These are phyloP conservation scores for Amphibalanus amphitrite DNA, from an alignment of 1,140 invertebrate genomes.

Conservation along the genomic window DNA sequence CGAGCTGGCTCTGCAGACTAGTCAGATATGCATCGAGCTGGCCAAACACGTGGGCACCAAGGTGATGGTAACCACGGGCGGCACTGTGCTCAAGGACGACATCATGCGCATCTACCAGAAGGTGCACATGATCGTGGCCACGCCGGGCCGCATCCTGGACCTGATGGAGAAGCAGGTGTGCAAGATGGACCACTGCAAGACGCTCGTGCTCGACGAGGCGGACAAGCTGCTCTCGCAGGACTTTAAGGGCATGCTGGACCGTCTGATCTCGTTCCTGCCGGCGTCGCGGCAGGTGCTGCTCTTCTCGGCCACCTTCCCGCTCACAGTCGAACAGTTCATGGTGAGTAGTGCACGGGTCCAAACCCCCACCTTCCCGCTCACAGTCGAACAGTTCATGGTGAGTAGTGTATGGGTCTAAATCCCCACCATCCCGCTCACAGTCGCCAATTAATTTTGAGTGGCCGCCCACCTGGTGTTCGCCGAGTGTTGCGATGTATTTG, in stretches of 20 bases:
- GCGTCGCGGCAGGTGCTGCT: constrained; percentile 90
- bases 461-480: background rate
- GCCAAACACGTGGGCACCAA: constrained; percentile 88
- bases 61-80: constrained; percentile 98
- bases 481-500: too few species aligned
- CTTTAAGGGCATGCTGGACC: constrained; percentile 97
- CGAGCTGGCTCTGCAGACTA: constrained; percentile 97
- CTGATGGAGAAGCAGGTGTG: constrained; percentile 98
- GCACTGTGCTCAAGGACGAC: constrained; percentile 77
- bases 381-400: too few species aligned
- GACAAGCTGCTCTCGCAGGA: constrained; percentile 97
- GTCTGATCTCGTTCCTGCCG: constrained; percentile 85
- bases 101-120: constrained; percentile 99
- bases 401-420: too few species aligned
- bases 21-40: constrained; percentile 97
- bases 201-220: constrained; percentile 95
- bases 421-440: constrained; percentile 96
- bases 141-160: constrained; percentile 97
- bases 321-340: too few species aligned
- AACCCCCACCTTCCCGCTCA: too few species aligned
- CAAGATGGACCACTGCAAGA: constrained; percentile 86
- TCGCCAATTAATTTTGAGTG: constrained; percentile 86
- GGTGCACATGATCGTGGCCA: constrained; percentile 98
- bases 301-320: too few species aligned
- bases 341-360: too few species aligned